A percentile compares a stretch with the other conserved stretches of the same genome.
These are phyloP conservation scores for Anguilla megastoma DNA, from an alignment of 2,797 vertebrate genomes.

Conservation along the genomic window DNA sequence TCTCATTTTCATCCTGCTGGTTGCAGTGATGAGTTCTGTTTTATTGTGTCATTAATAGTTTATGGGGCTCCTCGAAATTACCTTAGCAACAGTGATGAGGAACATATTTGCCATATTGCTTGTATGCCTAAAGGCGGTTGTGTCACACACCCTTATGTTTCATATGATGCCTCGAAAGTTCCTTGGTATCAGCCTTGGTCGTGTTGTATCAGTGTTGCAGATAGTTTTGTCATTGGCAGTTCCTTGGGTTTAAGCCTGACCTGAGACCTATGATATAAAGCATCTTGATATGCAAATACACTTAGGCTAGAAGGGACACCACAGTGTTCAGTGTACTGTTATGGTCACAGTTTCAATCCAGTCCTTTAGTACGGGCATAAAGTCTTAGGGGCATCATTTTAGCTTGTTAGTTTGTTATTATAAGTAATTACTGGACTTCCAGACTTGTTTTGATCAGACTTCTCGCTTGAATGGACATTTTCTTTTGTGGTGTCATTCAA, in stretches of 20 bases:
- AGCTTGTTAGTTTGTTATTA: not conserved
- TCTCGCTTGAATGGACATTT: not conserved
- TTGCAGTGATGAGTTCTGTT: slow-evolving; percentile 25
- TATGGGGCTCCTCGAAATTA: slow-evolving; percentile 47
- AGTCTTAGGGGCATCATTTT: slow-evolving; percentile 36
- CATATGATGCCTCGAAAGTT: slow-evolving; percentile 53
- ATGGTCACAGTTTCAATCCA: slow-evolving; percentile 47
- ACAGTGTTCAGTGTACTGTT: not conserved
- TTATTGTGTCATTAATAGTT: slow-evolving; percentile 32
- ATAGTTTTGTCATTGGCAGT: slow-evolving; percentile 56
- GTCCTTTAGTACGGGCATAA: slow-evolving; percentile 33
- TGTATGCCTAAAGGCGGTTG: slow-evolving; percentile 45
- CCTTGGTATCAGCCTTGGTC: slow-evolving; percentile 58
- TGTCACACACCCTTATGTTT: slow-evolving; percentile 56
- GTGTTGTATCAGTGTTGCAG: slow-evolving; percentile 56
- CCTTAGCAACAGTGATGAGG: slow-evolving; percentile 50
- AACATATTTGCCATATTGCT: slow-evolving; percentile 47
- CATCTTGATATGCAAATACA: slow-evolving; percentile 61
- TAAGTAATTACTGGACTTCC: not conserved
- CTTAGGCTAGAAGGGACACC: slow-evolving; percentile 37
- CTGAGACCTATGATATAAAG: slow-evolving; percentile 52
- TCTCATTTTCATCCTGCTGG: slow-evolving; percentile 25
- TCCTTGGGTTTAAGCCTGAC: slow-evolving; percentile 63
- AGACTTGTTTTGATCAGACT: not conserved
- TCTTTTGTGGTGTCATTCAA: not conserved